Conservation (phyloP, 2,113 vertebrate species). For the Diadophis punctatus region DNA sequence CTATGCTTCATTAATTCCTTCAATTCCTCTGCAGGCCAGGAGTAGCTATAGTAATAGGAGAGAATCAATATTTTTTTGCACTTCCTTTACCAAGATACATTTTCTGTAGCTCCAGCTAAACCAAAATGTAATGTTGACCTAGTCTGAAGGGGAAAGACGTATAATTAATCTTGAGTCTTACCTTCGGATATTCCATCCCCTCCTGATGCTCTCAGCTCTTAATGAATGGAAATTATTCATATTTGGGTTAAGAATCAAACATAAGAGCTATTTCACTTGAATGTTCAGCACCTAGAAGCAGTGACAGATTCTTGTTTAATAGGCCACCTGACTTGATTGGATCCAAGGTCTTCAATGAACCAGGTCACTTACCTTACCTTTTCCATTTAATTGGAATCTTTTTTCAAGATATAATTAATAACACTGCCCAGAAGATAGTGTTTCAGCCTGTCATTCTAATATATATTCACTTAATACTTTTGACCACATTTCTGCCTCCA, state of each 20-base stretch:
- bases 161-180: slow-evolving; percentile 29
- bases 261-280: slow-evolving; percentile 27
- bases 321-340: background rate
- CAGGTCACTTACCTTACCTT: background rate
- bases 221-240: slow-evolving; percentile 5
- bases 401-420: slow-evolving; percentile 22
- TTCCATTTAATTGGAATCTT: background rate
- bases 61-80: slow-evolving; percentile 18
- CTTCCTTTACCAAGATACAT: slow-evolving; percentile 4
- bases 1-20: slow-evolving; percentile 53
- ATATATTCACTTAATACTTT: slow-evolving; percentile 29
- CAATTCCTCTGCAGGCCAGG: slow-evolving; percentile 39
- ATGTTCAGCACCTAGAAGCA: background rate
- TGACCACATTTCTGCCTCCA: slow-evolving; percentile 21
- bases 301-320: slow-evolving; percentile 17
- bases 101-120: slow-evolving; percentile 29
- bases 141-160: slow-evolving; percentile 32
- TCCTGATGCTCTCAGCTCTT: slow-evolving; percentile 5
- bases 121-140: slow-evolving; percentile 21
- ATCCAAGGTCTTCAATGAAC: background rate
- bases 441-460: slow-evolving; percentile 18
- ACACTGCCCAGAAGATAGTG: accelerated
- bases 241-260: background rate
- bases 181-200: slow-evolving; percentile 7
- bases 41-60: slow-evolving; percentile 27